Percentiles rank a stretch among this genome's conserved stretches.
Conservation (phyloP, 2,888 invertebrate genomes). For the Clanis bilineata region DNA sequence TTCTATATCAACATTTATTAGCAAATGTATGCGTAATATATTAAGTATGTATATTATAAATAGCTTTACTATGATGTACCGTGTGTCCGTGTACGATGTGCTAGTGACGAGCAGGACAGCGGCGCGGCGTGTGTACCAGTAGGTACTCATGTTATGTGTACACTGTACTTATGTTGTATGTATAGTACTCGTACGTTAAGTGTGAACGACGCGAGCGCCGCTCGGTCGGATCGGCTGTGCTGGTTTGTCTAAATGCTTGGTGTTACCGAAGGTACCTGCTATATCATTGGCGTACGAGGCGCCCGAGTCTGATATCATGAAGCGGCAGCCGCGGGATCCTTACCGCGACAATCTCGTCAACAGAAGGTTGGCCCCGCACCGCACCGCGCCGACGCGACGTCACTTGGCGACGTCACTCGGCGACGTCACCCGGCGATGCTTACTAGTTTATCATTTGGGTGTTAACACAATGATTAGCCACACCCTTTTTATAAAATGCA, state of each 20-base stretch:
- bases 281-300: conserved; percentile 99
- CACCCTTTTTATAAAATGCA: conserved; percentile 43
- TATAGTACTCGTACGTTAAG: conserved; percentile 27
- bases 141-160: conserved; percentile 29
- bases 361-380: conserved; percentile 91
- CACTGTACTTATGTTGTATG: conserved; percentile 52
- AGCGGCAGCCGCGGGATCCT: conserved; percentile 98
- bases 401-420: conserved; percentile 50
- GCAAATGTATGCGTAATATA: conserved; percentile 58
- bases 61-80: conserved; percentile 38
- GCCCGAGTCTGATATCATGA: conserved; percentile 99
- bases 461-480: conserved; percentile 67
- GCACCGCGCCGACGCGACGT: conserved; percentile 33
- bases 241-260: conserved; percentile 77
- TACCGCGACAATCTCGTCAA: conserved; percentile 99
- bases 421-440: conserved; percentile 50
- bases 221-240: conserved; percentile 38
- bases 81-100: conserved; percentile 35
- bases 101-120: conserved; percentile 14
- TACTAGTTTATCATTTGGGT: conserved; percentile 70
- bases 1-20: conserved; percentile 63
- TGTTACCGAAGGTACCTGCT: conserved; percentile 95
- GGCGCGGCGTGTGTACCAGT: background rate
- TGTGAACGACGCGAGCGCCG: conserved; percentile 33
- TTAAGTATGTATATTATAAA: conserved; percentile 49